Evolutionary conservation across 2,113 vertebrate genomes (phyloP).

Genomic region (Ammodytes dubius): DNA sequence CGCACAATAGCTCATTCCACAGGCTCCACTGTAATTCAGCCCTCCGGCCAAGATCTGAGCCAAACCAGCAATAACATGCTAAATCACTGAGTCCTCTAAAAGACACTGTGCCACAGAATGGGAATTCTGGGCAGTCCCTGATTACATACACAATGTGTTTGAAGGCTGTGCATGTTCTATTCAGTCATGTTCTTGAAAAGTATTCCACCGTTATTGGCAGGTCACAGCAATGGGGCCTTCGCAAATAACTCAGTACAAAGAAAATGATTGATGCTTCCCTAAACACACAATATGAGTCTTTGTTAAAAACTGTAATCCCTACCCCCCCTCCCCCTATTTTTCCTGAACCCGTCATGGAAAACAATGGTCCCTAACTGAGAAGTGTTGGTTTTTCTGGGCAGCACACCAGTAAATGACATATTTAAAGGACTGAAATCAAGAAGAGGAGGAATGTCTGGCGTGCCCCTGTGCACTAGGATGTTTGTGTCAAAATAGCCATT

Average conservation of each 20-base stretch:
- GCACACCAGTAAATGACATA: constrained; percentile 69
- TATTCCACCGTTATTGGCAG: constrained; percentile 24
- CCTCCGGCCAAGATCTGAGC: constrained; percentile 64
- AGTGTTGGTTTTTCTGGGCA: constrained; percentile 64
- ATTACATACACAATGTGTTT: constrained; percentile 56
- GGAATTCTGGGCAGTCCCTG: constrained; percentile 56
- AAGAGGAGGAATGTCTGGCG: constrained; percentile 58
- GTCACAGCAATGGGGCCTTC: constrained; percentile 22
- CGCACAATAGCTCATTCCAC: constrained; percentile 74
- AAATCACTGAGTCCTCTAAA: constrained; percentile 59
- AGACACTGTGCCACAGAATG: constrained; percentile 61
- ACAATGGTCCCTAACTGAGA: constrained; percentile 64
- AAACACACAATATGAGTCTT: constrained; percentile 58
- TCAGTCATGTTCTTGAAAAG: constrained; percentile 42
- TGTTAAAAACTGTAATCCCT: constrained; percentile 51
- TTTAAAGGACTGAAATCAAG: constrained; percentile 66
- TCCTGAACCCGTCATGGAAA: constrained; percentile 47
- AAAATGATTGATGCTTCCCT: constrained; percentile 53
- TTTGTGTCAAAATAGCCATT: constrained; percentile 66
- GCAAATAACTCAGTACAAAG: constrained; percentile 42
- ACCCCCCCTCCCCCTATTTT: background rate
- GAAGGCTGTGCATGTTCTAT: constrained; percentile 52
- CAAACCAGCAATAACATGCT: constrained; percentile 67
- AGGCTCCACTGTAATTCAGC: constrained; percentile 73
- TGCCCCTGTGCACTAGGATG: constrained; percentile 32